Percentiles rank a stretch among this genome's conserved stretches.
Evolutionary conservation across 2,113 vertebrate species (phyloP).

Genomic region (Boulengeromyrus knoepffleri): DNA sequence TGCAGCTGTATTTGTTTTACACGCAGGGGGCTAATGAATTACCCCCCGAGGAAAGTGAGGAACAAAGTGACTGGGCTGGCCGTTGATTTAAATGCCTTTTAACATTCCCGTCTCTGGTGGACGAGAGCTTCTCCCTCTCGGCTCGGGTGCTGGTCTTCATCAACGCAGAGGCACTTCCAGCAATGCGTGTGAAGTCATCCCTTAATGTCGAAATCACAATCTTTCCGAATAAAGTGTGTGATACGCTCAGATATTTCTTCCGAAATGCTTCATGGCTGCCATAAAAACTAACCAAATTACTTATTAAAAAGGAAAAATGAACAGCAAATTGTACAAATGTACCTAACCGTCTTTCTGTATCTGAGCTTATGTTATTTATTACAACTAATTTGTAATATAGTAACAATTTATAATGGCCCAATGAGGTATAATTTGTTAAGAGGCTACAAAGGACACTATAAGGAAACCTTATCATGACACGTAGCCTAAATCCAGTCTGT

Average conservation of each 20-base stretch:
- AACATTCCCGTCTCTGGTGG: constrained; percentile 18
- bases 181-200: neutral
- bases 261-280: neutral
- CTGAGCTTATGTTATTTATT: neutral
- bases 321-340: neutral
- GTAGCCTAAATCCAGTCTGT: neutral
- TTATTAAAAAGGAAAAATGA: neutral
- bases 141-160: constrained; percentile 3
- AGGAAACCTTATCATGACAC: neutral
- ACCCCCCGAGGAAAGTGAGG: constrained; percentile 16
- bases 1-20: constrained; percentile 30
- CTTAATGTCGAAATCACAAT: neutral
- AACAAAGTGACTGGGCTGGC: constrained; percentile 22
- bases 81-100: constrained; percentile 29
- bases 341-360: neutral
- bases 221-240: neutral
- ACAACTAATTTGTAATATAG: neutral
- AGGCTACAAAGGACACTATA: neutral
- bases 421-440: neutral
- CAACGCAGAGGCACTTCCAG: neutral
- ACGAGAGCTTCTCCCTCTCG: neutral
- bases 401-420: neutral
- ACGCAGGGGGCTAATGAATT: constrained; percentile 19
- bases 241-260: neutral
- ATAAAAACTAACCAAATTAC: neutral